phyloP scores from a whole-genome alignment of 1,140 invertebrate species.

The Drosophila ogumai region DNA sequence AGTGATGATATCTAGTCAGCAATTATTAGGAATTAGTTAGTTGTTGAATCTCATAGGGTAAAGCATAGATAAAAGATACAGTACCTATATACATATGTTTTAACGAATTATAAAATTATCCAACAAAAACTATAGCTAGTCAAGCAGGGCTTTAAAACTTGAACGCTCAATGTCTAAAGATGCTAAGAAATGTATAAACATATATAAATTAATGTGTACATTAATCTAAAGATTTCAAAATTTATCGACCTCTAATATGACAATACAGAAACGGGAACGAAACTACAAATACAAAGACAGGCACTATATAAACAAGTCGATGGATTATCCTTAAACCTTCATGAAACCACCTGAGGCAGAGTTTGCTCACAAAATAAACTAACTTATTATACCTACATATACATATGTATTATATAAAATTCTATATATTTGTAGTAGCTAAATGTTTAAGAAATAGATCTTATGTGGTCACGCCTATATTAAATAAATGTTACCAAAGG shows the following conservation, averaged over 20 bases:
- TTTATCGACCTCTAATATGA: conserved; percentile 71
- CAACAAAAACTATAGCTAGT: conserved; percentile 50
- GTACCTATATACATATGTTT: conserved; percentile 12
- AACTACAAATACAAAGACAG: conserved; percentile 14
- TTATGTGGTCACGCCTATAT: conserved; percentile 41
- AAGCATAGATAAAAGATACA: conserved; percentile 32
- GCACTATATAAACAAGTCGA: conserved; percentile 7
- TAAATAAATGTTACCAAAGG: conserved; percentile 46
- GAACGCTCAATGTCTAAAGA: conserved; percentile 43
- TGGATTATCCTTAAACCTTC: conserved; percentile 38
- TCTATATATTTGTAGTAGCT: conserved; percentile 55
- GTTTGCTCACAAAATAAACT: conserved; percentile 43
- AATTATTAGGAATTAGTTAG: conserved; percentile 74
- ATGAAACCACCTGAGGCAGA: conserved; percentile 60
- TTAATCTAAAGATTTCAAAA: conserved; percentile 59
- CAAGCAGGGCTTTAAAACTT: conserved; percentile 45
- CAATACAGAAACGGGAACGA: conserved; percentile 56
- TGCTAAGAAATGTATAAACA: conserved; percentile 34
- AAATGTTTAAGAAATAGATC: conserved; percentile 49
- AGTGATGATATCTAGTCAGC: conserved; percentile 37
- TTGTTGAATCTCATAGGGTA: conserved; percentile 62
- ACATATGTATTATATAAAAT: conserved; percentile 42
- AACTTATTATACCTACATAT: conserved; percentile 26
- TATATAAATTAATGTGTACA: conserved; percentile 20
- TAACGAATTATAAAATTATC: not conserved